phyloP scores from a whole-genome alignment of 2,888 invertebrate species.

The Drosophila testacea region DNA sequence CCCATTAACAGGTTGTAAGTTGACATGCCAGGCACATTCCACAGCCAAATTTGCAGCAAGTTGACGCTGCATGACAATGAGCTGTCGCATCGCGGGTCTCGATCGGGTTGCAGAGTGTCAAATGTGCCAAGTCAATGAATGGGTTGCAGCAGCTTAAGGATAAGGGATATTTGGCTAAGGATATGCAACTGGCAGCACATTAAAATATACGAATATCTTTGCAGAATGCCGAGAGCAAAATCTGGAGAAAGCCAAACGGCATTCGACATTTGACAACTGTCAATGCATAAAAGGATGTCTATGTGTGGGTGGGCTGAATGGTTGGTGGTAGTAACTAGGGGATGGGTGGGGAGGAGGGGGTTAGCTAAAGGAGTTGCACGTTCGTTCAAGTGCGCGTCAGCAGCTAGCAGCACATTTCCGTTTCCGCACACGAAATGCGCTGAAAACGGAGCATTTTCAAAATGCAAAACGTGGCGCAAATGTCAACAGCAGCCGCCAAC shows the following conservation, averaged over 20 bases:
- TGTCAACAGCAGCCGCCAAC: conserved; percentile 63
- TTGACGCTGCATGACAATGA: conserved; percentile 69
- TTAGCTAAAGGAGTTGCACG: conserved; percentile 44
- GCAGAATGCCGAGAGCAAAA: conserved; percentile 39
- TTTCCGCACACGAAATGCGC: conserved; percentile 80
- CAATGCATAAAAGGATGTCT: conserved; percentile 48
- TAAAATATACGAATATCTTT: conserved; percentile 56
- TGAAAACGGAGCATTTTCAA: conserved; percentile 76
- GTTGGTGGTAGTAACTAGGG: background rate
- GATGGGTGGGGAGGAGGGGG: too few species aligned
- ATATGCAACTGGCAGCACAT: conserved; percentile 64
- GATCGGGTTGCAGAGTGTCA: conserved; percentile 33
- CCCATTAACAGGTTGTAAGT: conserved; percentile 43
- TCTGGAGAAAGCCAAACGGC: conserved; percentile 44
- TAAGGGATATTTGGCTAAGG: conserved; percentile 5
- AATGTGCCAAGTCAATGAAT: conserved; percentile 60
- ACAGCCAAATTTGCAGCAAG: conserved; percentile 62
- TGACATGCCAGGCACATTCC: conserved; percentile 51
- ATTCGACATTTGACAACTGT: conserved; percentile 76
- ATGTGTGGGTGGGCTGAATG: conserved; percentile 11
- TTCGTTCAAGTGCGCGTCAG: conserved; percentile 71
- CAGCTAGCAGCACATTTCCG: conserved; percentile 76
- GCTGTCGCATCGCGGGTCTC: conserved; percentile 24
- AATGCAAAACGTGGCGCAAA: conserved; percentile 81
- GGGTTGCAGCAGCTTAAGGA: conserved; percentile 35